Evolutionary conservation across 2,797 vertebrate species (phyloP), one percentile per base, ranked within the genome.

Genomic region (Sebastes variabilis): DNA sequence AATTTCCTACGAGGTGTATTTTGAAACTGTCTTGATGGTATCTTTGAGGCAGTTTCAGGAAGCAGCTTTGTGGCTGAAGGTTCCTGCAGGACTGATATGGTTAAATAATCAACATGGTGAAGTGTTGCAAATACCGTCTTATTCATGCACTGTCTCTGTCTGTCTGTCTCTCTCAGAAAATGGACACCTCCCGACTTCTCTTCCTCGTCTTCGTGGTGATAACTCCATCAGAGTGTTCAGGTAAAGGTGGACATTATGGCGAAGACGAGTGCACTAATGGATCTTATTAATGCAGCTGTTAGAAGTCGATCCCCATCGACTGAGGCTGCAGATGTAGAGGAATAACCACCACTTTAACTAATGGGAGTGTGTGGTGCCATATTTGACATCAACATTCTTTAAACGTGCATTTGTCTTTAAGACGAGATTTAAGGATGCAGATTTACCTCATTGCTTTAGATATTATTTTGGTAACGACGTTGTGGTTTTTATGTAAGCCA

Each of bases 91-190:
- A 20, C 24, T 72, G 36, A 14, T 14, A 14, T 14, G 36, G 36
- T 38, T 38, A 38, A 38, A 38, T 38, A 38, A 38, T 38, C 36
- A 38, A 14, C 20, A 38, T 38, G 36, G 5, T 38, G 36, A 38
- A 38, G 36, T 38, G 36, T 38, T 38, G 36, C 36, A 38, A 38
- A 38, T 38, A 38, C 36, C 36, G 36, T 38, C 36, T 38, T 38
- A 38, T 38, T 38, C 36, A 38, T 38, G 36, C 36, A 3, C 42
- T 80, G 16, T 49, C 36, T 38, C 36, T 14, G 36, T 38, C 25
- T 20, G 13, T 38, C 56, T 69, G 2, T 85, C 12, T 76, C 24
- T 30, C 14, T 58, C 70, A 89, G 89, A 11, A 66, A 52, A 93
- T 93, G 90, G 77, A 81, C 20, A 1, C 12, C 46, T 58, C 6